Evolutionary conservation across 2,888 invertebrate species (phyloP).

Genomic region (Eilema sororculum): DNA sequence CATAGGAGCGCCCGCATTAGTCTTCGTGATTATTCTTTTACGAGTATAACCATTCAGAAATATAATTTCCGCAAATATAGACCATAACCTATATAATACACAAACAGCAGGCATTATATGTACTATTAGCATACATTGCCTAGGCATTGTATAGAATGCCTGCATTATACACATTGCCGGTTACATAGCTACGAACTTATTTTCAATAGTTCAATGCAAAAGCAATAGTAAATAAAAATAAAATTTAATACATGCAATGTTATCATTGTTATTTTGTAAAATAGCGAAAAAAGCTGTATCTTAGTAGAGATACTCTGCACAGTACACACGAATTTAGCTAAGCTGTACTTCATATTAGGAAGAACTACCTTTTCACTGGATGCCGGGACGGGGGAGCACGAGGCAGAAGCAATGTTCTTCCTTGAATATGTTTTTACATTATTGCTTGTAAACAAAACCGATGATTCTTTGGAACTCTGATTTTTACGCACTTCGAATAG

Average conservation of each 20-base stretch:
- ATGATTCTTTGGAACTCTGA: not conserved
- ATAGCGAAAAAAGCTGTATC: not conserved
- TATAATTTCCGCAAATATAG: no score
- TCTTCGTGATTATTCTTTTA: no score
- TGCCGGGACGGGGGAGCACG: slow-evolving; percentile 1
- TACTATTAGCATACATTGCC: no score
- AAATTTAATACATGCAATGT: not conserved
- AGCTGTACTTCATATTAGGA: not conserved
- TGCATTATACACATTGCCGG: no score
- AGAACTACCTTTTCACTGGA: not conserved
- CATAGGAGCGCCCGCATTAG: no score
- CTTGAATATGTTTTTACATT: slow-evolving; percentile 14
- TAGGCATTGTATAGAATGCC: no score
- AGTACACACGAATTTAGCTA: not conserved
- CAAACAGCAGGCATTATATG: no score
- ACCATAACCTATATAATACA: no score
- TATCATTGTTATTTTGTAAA: not conserved
- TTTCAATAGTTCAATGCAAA: not conserved
- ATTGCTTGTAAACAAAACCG: not conserved
- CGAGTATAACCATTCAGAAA: no score
- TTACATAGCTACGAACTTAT: not conserved
- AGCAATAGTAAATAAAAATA: not conserved
- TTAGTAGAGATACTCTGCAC: not conserved
- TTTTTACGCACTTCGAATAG: not conserved
- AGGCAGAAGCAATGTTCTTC: slow-evolving; percentile 8